These are phyloP conservation scores for Oreochromis spilurus DNA, from an alignment of 2,113 vertebrate genomes.

Conservation along the genomic window DNA sequence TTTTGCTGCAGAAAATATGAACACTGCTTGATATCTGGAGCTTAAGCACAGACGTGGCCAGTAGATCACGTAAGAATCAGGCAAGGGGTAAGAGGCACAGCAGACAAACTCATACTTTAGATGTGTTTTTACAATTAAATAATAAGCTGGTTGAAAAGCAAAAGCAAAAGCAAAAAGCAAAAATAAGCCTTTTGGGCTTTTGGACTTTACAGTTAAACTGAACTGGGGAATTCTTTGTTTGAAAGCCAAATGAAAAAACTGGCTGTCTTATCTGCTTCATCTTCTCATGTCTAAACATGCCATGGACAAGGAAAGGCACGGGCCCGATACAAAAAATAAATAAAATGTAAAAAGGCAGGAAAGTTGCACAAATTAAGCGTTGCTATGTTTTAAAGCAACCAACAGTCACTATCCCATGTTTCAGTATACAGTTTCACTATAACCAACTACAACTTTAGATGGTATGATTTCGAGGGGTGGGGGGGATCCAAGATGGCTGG, in stretches of 20 bases:
- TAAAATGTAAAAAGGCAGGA: neutral
- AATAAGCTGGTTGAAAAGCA: neutral
- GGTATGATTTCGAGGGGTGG: neutral
- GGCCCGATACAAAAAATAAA: neutral
- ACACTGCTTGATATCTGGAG: slow-evolving; percentile 14
- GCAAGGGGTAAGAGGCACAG: neutral
- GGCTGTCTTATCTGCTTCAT: neutral
- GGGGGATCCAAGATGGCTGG: neutral
- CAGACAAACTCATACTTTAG: neutral
- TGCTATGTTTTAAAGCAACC: neutral
- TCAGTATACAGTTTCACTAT: neutral
- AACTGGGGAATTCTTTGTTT: neutral
- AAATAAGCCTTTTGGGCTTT: neutral
- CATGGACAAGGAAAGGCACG: neutral
- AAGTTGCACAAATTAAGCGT: slow-evolving; percentile 1
- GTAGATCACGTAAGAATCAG: neutral
- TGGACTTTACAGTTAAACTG: neutral
- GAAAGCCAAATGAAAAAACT: neutral
- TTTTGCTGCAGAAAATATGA: slow-evolving; percentile 20
- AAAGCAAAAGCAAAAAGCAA: neutral
- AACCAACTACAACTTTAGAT: neutral
- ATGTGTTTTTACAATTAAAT: neutral
- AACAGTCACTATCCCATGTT: neutral
- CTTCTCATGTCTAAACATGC: neutral
- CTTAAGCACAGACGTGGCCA: slow-evolving; percentile 9